Percentiles rank a stretch among this genome's conserved stretches.
These are phyloP conservation scores for Ptyas mucosa DNA, from an alignment of 2,113 vertebrate genomes.

Conservation along the genomic window DNA sequence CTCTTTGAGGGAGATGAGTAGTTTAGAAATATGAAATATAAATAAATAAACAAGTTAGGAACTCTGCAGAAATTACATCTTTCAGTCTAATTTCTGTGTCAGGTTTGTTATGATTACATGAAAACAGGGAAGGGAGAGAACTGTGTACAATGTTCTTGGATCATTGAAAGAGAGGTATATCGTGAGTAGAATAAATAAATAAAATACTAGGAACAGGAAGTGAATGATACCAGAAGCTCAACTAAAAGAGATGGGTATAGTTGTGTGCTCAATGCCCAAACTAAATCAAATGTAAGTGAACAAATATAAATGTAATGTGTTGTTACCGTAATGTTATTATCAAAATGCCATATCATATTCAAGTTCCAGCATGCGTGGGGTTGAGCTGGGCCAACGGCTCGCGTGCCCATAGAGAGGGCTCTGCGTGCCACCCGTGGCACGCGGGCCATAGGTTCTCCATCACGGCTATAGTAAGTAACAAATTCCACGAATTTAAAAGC, in stretches of 20 bases:
- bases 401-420: too few relatives aligned
- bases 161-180: not conserved
- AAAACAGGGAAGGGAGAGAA: not conserved
- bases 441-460: too few relatives aligned
- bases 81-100: not conserved
- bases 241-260: not conserved
- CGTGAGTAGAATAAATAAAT: not conserved
- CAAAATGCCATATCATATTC: constrained; percentile 46
- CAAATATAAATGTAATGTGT: constrained; percentile 30
- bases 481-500: constrained; percentile 73
- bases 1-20: too few relatives aligned
- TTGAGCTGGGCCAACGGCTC: too few relatives aligned
- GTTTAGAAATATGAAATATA: too few relatives aligned
- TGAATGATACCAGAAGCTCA: not conserved
- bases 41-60: too few relatives aligned
- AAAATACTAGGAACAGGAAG: not conserved
- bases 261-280: not conserved
- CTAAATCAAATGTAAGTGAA: constrained; percentile 28
- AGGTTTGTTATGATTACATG: not conserved
- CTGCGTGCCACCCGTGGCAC: too few relatives aligned
- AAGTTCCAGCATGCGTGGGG: not conserved
- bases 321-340: constrained; percentile 41
- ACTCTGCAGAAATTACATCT: not conserved
- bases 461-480: constrained; percentile 62
- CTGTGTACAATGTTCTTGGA: not conserved